These are phyloP conservation scores for Meliscaeva auricollis DNA, from an alignment of 2,888 invertebrate species.

Conservation along the genomic window DNA sequence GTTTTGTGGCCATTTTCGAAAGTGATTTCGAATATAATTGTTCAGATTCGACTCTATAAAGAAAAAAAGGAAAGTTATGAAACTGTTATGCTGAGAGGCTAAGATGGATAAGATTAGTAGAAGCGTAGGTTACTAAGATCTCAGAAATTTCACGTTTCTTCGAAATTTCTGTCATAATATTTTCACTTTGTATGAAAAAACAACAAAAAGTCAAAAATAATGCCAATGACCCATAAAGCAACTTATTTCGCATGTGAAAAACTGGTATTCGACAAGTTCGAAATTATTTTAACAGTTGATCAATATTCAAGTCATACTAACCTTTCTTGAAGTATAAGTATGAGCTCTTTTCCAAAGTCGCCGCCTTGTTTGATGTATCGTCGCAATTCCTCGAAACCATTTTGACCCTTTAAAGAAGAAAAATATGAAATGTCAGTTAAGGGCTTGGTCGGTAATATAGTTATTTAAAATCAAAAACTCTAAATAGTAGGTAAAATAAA, in stretches of 20 bases:
- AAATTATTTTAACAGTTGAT: no score
- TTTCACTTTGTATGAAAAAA: no score
- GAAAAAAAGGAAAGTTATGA: background rate
- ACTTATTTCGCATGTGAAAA: no score
- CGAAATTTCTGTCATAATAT: no score
- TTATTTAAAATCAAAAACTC: background rate
- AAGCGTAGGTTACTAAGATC: no score
- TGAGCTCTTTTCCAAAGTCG: conserved; percentile 96
- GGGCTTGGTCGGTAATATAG: no score
- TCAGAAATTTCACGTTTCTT: no score
- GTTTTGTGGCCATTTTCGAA: conserved; percentile 93
- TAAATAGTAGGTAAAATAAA: background rate
- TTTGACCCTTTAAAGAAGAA: conserved; percentile 90
- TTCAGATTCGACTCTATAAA: conserved; percentile 93
- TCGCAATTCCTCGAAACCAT: conserved; percentile 96
- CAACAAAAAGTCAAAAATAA: no score
- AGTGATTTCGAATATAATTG: conserved; percentile 95
- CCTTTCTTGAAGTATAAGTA: conserved; percentile 96
- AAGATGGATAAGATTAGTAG: no score
- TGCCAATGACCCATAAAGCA: no score
- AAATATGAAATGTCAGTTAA: background rate
- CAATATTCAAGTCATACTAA: conserved; percentile 82
- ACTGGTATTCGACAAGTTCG: no score
- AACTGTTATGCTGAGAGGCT: no score
- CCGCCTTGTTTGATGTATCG: conserved; percentile 97